A percentile compares a stretch with the other conserved stretches of the same genome.
These are phyloP conservation scores for Tor tambroides DNA, from an alignment of 2,113 vertebrate species.

Conservation along the genomic window DNA sequence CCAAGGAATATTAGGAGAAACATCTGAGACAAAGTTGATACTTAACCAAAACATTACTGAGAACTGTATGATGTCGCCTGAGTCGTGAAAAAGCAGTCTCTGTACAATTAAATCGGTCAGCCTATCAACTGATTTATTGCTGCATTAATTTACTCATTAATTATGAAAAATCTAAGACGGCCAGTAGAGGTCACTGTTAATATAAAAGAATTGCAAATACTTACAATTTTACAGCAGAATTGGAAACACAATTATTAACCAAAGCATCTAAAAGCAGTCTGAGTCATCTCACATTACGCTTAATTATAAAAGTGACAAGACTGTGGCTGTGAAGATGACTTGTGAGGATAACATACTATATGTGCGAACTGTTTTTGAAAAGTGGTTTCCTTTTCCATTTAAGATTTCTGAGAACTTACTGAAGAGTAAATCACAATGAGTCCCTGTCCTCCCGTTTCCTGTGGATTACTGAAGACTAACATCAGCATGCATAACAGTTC, in stretches of 20 bases:
- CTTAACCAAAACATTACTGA: not conserved
- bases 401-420: not conserved
- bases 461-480: not conserved
- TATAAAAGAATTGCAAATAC: not conserved
- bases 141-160: not conserved
- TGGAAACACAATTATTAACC: not conserved
- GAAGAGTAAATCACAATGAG: not conserved
- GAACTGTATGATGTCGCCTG: not conserved
- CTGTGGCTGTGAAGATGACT: not conserved
- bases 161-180: not conserved
- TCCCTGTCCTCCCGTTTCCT: slow-evolving; percentile 10
- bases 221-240: not conserved
- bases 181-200: slow-evolving; percentile 41
- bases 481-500: not conserved
- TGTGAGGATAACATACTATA: not conserved
- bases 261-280: not conserved
- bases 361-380: not conserved
- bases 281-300: slow-evolving; percentile 1
- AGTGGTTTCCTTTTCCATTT: slow-evolving; percentile 21
- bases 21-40: not conserved
- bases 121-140: not conserved
- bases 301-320: not conserved
- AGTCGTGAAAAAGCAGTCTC: not conserved
- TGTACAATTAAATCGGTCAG: not conserved
- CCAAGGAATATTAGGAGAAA: too few relatives aligned